Conservation (phyloP, 2,888 invertebrate genomes). For the Hirtodrosophila duncani region DNA sequence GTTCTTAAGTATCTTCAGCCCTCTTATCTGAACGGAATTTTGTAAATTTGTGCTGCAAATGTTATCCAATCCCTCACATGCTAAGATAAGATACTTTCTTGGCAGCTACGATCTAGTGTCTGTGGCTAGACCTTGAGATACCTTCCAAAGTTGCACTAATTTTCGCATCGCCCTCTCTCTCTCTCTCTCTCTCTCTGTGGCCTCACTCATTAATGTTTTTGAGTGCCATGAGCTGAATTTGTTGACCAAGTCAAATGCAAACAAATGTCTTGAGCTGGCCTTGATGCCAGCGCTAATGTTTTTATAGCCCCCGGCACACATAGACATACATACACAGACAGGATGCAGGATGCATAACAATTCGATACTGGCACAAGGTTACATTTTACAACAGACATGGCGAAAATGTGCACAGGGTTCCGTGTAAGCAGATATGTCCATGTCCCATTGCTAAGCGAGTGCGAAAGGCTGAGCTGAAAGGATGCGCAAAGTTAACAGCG, state of each 20-base stretch:
- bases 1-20: no score
- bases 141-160: no score
- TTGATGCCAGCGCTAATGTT: conserved; percentile 62
- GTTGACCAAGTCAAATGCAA: conserved; percentile 57
- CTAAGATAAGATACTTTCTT: no score
- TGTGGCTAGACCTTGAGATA: conserved; percentile 28
- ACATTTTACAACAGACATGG: conserved; percentile 46
- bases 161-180: no score
- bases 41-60: no score
- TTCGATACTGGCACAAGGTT: conserved; percentile 47
- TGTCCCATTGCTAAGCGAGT: neutral
- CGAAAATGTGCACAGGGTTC: conserved; percentile 55
- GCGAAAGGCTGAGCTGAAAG: conserved; percentile 52
- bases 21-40: no score
- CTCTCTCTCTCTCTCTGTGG: conserved; percentile 2
- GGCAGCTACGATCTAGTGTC: no score
- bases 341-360: conserved; percentile 20
- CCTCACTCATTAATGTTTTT: conserved; percentile 41
- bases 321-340: no score
- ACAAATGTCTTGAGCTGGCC: conserved; percentile 45
- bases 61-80: no score
- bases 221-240: conserved; percentile 29
- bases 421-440: conserved; percentile 33
- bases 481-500: conserved; percentile 66
- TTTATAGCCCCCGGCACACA: conserved; percentile 36